These are phyloP conservation scores for Pluvialis apricaria DNA, from an alignment of 2,113 vertebrate genomes.

Conservation along the genomic window DNA sequence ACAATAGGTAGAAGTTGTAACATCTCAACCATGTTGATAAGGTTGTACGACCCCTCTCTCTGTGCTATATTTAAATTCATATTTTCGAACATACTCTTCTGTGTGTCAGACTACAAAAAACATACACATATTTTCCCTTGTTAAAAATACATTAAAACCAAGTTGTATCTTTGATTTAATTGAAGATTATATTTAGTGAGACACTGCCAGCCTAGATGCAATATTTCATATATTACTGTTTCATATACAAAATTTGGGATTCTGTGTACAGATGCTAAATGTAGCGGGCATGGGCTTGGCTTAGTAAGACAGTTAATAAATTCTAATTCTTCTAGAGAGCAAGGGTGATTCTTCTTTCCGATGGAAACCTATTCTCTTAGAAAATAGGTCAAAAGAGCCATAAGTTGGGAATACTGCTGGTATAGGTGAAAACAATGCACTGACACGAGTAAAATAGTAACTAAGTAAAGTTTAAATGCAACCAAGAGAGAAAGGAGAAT, in stretches of 20 bases:
- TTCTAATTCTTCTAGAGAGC: not conserved
- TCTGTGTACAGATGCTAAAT: not conserved
- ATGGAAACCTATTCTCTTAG: not conserved
- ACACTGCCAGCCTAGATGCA: not conserved
- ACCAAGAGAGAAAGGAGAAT: not conserved
- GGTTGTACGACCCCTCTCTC: not conserved
- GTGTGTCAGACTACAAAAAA: not conserved
- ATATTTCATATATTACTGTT: not conserved
- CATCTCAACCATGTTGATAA: not conserved
- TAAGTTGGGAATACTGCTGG: not conserved
- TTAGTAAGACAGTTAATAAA: not conserved
- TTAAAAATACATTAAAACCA: not conserved
- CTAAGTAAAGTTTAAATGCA: not conserved
- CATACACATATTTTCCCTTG: not conserved
- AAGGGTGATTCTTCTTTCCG: not conserved
- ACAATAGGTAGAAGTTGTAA: not conserved
- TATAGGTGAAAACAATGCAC: not conserved
- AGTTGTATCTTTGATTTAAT: not conserved
- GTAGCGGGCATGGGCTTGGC: accelerated
- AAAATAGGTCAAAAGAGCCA: not conserved
- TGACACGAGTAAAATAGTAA: not conserved
- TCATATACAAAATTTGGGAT: not conserved
- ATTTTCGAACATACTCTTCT: not conserved
- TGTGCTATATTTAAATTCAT: not conserved
- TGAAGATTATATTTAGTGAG: not conserved